phyloP scores from a whole-genome alignment of 1,140 invertebrate species.

The Lucilia sericata region DNA sequence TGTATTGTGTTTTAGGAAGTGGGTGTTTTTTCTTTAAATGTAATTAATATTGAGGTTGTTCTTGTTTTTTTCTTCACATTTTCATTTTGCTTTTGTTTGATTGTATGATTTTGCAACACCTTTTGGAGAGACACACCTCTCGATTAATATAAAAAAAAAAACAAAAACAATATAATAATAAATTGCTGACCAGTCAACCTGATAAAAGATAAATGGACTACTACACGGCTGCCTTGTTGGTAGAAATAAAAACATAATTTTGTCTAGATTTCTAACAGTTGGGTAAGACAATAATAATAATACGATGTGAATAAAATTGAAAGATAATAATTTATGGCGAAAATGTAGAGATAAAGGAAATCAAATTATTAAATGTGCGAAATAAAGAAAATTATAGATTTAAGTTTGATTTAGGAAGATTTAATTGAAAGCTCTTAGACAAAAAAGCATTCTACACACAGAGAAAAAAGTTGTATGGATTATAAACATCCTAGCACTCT shows the following conservation, averaged over 20 bases:
- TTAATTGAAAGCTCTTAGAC: no score
- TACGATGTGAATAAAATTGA: no score
- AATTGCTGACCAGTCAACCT: neutral
- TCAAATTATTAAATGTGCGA: neutral
- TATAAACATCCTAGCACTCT: neutral
- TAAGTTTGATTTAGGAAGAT: neutral
- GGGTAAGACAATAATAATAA: no score
- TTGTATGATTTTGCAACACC: constrained; percentile 18
- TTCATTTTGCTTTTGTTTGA: constrained; percentile 11
- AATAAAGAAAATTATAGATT: neutral
- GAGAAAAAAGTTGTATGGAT: no score
- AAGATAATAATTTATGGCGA: no score
- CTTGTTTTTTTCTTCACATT: neutral
- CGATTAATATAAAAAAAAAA: neutral
- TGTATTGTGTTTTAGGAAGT: constrained; percentile 10
- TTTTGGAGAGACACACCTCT: constrained; percentile 10
- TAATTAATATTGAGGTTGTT: constrained; percentile 34
- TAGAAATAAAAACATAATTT: constrained; percentile 7
- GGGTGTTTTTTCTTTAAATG: constrained; percentile 20
- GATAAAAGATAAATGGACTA: constrained; percentile 27
- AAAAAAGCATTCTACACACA: neutral
- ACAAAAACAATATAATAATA: neutral
- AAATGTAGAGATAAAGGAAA: no score
- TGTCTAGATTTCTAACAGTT: neutral
- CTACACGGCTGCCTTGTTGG: neutral